Base-by-base conservation (phyloP, 2,797 vertebrate genomes). In the Phoxinus dragarum region DNA sequence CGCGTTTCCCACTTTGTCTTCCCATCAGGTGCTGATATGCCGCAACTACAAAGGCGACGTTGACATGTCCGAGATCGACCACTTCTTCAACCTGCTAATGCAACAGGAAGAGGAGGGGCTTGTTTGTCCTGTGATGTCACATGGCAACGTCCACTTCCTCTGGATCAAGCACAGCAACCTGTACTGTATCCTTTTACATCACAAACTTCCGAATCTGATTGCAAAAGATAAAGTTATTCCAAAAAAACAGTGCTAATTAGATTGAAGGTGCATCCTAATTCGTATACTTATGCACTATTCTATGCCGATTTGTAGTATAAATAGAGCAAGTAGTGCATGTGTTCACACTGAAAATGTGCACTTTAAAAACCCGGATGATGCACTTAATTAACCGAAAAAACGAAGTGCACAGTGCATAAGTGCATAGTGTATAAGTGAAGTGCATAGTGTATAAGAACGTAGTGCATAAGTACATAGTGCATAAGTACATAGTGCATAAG, bases 131-230 rank as follows among this genome's bases (percentile, higher is more conserved):
- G 94, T 99, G 0, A 92, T 99, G 82, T 93, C 94, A 34, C 95
- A 93, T 0, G 97, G 97, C 88, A 93, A 40, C 0, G 95, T 98
- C 44, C 97, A 98, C 88, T 99, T 98, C 91, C 92, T 99, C 86
- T 99, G 98, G 97, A 97, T 99, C 95, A 98, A 98, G 79, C 95
- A 99, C 92, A 96, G 93, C 96, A 99, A 99, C 93, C 95, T 99
- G 6, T 99, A 98, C 93, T 38, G 98, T 97, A 99, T 98, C 97
- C 95, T 93, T 49, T 88, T 38, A 27, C 36, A n/a, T 9, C 78
- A 17, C 23, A 42, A 7, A 11, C 59, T 3, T 56, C 16, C 3
- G 0, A 0, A 1, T 49, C 21, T 14, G 12, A 27, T 44, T 11
- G 16, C 10, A 2, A 49, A 74, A 3, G 4, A 10, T 16, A 16